These are phyloP conservation scores for Symphodus melops DNA, from an alignment of 2,113 vertebrate species.

Conservation along the genomic window DNA sequence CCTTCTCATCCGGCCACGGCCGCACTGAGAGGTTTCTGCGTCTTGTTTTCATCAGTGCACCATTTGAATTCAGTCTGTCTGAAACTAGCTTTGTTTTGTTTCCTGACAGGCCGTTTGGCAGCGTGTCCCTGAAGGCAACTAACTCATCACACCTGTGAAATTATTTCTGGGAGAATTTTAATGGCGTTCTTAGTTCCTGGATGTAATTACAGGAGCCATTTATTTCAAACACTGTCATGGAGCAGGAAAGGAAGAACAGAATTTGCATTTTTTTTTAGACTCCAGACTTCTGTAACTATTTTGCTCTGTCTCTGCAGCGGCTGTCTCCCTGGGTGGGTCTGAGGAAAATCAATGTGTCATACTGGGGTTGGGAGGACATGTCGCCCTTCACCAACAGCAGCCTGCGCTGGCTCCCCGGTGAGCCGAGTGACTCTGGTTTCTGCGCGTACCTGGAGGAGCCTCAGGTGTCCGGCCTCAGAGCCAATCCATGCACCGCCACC, in stretches of 20 bases:
- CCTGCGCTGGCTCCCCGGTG: conserved; percentile 90
- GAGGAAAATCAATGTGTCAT: conserved; percentile 96
- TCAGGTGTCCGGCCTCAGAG: conserved; percentile 80
- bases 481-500: conserved; percentile 88
- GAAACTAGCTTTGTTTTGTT: conserved; percentile 31
- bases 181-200: conserved; percentile 45
- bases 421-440: conserved; percentile 96
- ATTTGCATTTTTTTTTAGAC: conserved; percentile 9
- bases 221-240: conserved; percentile 9
- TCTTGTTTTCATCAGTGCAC: conserved; percentile 38
- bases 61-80: conserved; percentile 48
- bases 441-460: conserved; percentile 93
- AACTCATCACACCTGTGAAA: conserved; percentile 69
- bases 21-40: conserved; percentile 41
- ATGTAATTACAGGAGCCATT: conserved; percentile 29
- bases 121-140: conserved; percentile 64
- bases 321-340: conserved; percentile 97
- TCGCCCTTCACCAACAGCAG: conserved; percentile 93
- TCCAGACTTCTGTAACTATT: neutral
- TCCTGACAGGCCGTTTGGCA: conserved; percentile 36
- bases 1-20: conserved; percentile 6
- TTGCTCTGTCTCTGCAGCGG: conserved; percentile 51
- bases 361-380: conserved; percentile 99
- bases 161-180: conserved; percentile 57
- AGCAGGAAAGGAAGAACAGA: conserved; percentile 9